Evolutionary conservation across 2,797 vertebrate species (phyloP).

Genomic region (Nannoperca obscura): DNA sequence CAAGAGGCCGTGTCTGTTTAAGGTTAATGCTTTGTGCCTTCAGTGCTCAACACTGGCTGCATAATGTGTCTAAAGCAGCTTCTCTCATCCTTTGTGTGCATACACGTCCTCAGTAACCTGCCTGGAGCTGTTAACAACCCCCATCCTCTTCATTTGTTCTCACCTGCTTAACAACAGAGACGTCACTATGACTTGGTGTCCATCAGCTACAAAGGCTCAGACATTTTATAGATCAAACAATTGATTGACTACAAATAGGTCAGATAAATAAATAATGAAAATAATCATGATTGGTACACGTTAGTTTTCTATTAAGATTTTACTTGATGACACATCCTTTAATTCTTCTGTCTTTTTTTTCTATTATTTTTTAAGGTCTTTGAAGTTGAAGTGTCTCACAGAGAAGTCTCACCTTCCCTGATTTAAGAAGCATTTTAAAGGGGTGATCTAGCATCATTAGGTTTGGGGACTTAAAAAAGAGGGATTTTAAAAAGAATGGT

Average conservation of each 20-base stretch:
- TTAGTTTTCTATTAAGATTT: not conserved
- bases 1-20: constrained; percentile 17
- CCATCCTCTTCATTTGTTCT: constrained; percentile 1
- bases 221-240: not conserved
- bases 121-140: not conserved
- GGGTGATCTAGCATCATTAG: too few relatives aligned
- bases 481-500: too few relatives aligned
- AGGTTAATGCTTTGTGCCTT: constrained; percentile 37
- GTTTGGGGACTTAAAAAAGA: too few relatives aligned
- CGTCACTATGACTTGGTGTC: not conserved
- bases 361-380: not conserved
- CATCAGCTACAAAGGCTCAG: not conserved
- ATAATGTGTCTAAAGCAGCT: constrained; percentile 30
- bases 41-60: not conserved
- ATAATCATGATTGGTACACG: not conserved
- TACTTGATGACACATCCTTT: not conserved
- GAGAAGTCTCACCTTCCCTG: not conserved
- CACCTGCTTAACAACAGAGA: not conserved
- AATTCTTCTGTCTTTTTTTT: not conserved
- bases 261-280: not conserved
- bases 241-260: not conserved
- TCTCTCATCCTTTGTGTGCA: not conserved
- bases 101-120: constrained; percentile 11
- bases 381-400: too few relatives aligned
- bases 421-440: too few relatives aligned